Percentiles rank a stretch among this genome's conserved stretches.
Evolutionary conservation across 1,140 invertebrate species (phyloP).

Genomic region (Oryctes rhinoceros): DNA sequence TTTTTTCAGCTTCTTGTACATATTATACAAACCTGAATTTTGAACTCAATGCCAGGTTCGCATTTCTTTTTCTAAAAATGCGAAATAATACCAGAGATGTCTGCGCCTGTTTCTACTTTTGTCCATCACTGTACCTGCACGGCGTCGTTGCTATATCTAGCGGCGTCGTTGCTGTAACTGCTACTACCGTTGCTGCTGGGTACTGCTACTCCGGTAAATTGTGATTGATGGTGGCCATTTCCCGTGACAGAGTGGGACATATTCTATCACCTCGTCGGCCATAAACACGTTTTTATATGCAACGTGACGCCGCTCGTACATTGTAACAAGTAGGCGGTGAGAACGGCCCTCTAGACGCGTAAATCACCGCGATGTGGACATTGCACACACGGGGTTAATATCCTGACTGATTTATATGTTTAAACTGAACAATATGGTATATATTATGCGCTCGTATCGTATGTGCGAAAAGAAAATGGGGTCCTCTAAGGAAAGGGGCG

Average conservation of each 20-base stretch:
- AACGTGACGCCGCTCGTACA: slow-evolving; percentile 50
- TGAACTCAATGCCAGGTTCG: too few relatives aligned
- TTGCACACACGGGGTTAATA: slow-evolving; percentile 60
- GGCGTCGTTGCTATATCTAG: not conserved
- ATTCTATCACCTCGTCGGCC: slow-evolving; percentile 57
- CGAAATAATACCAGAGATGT: too few relatives aligned
- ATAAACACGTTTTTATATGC: slow-evolving; percentile 60
- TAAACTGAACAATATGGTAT: slow-evolving; percentile 38
- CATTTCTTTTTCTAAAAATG: too few relatives aligned
- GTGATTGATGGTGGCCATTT: slow-evolving; percentile 58
- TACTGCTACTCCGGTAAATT: slow-evolving; percentile 52
- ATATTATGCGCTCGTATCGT: slow-evolving; percentile 19
- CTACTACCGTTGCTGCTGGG: slow-evolving; percentile 18
- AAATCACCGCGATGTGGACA: slow-evolving; percentile 58
- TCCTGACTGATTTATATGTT: slow-evolving; percentile 56
- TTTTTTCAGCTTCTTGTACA: too few relatives aligned
- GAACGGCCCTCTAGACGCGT: slow-evolving; percentile 59
- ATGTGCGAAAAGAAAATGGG: slow-evolving; percentile 30
- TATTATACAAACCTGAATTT: too few relatives aligned
- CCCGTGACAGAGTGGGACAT: slow-evolving; percentile 52
- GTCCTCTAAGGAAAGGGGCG: not conserved
- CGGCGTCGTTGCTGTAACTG: not conserved
- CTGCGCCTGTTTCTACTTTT: too few relatives aligned
- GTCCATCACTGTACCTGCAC: not conserved
- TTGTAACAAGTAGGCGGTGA: slow-evolving; percentile 57